Evolutionary conservation across 1,140 invertebrate species (phyloP).

Genomic region (Mizuhopecten yessoensis): DNA sequence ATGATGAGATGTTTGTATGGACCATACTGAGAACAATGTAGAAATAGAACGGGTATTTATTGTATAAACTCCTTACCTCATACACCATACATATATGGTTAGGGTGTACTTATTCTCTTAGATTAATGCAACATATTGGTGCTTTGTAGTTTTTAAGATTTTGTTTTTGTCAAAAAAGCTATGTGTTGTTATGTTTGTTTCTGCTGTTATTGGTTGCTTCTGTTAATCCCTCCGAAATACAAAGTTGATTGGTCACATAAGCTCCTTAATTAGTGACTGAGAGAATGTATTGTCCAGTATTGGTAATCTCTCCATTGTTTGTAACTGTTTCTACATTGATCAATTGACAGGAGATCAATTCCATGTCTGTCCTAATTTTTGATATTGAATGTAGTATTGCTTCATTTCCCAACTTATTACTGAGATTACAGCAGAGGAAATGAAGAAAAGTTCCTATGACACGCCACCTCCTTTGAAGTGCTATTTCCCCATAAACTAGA

Average conservation of each 20-base stretch:
- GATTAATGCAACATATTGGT: slow-evolving; percentile 39
- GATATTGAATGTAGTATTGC: neutral
- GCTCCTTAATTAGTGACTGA: neutral
- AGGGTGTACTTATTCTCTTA: slow-evolving; percentile 14
- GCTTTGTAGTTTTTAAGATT: slow-evolving; percentile 33
- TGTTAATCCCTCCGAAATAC: neutral
- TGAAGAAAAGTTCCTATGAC: neutral
- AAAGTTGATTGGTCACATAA: neutral
- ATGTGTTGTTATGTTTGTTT: slow-evolving; percentile 25
- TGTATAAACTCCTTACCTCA: slow-evolving; percentile 38
- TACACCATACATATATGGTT: neutral
- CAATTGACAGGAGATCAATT: neutral
- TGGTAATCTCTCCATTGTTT: too few relatives aligned
- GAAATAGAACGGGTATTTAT: slow-evolving; percentile 34
- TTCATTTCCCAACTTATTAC: neutral
- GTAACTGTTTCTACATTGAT: neutral
- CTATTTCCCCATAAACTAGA: too few relatives aligned
- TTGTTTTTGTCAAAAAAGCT: slow-evolving; percentile 27
- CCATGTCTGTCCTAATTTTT: too few relatives aligned
- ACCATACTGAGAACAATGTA: neutral
- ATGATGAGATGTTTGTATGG: neutral
- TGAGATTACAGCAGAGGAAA: neutral
- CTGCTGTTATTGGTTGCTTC: neutral
- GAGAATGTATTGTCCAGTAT: too few relatives aligned
- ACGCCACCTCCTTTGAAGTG: neutral